Conservation (phyloP, 2,888 invertebrate genomes). For the Drosophila longiperda region DNA sequence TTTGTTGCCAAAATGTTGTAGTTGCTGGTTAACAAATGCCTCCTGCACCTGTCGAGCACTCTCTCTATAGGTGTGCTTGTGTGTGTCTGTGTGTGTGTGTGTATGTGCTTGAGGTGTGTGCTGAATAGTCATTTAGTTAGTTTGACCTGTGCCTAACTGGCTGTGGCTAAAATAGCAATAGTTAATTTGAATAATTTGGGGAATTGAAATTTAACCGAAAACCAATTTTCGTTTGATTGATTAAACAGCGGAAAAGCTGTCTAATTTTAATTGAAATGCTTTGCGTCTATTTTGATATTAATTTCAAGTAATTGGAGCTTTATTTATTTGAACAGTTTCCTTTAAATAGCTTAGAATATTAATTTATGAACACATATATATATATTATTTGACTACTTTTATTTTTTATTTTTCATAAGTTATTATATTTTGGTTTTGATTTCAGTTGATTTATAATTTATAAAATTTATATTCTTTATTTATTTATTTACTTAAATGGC, state of each 20-base stretch:
- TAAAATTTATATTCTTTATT: neutral
- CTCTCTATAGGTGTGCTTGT: conserved; percentile 3
- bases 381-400: neutral
- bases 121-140: conserved; percentile 18
- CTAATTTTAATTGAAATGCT: neutral
- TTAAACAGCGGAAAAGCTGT: conserved; percentile 5
- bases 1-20: conserved; percentile 60
- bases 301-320: neutral
- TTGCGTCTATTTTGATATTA: neutral
- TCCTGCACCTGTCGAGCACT: conserved; percentile 9
- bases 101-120: conserved; percentile 25
- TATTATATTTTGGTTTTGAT: neutral
- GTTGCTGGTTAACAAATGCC: conserved; percentile 40
- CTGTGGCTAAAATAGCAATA: conserved; percentile 48
- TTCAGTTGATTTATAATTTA: neutral
- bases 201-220: conserved; percentile 49
- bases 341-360: neutral
- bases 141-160: conserved; percentile 27
- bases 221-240: conserved; percentile 8
- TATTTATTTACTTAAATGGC: neutral
- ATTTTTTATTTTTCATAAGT: too few relatives aligned
- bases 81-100: conserved; percentile 13
- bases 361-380: neutral
- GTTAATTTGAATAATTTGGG: conserved; percentile 55
- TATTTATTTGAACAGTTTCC: neutral